Percentiles rank a stretch among this genome's conserved stretches.
phyloP scores from a whole-genome alignment of 1,140 invertebrate genomes.

The Caerostris darwini region DNA sequence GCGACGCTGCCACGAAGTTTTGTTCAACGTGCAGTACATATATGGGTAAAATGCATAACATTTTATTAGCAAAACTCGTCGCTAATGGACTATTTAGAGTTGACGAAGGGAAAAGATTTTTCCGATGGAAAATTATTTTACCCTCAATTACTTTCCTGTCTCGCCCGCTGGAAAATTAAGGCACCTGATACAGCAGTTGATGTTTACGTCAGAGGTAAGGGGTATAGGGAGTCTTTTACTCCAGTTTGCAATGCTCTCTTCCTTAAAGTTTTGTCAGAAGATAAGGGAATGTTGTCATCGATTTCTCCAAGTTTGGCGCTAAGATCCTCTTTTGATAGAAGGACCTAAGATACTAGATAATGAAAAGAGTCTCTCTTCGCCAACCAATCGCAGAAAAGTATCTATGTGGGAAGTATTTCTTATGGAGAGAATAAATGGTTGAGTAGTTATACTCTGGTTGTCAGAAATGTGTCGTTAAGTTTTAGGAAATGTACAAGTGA shows the following conservation, averaged over 20 bases:
- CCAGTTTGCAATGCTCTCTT: neutral
- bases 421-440: neutral
- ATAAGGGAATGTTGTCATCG: conserved; percentile 20
- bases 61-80: conserved; percentile 26
- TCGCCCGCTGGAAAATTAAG: conserved; percentile 35
- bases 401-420: neutral
- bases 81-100: conserved; percentile 39
- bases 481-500: neutral
- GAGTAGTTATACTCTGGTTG: neutral
- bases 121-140: conserved; percentile 41
- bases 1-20: neutral
- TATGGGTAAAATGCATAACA: conserved; percentile 29
- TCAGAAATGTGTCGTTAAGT: neutral
- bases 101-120: conserved; percentile 1
- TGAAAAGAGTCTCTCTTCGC: neutral
- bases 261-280: conserved; percentile 33
- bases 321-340: conserved; percentile 7
- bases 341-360: neutral
- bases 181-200: neutral
- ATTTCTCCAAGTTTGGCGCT: neutral
- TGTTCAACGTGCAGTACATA: neutral
- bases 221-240: neutral
- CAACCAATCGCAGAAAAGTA: neutral
- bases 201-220: neutral
- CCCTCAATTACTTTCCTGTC: neutral